Evolutionary conservation across 2,888 invertebrate genomes (phyloP).

Genomic region (Volucella inanis): DNA sequence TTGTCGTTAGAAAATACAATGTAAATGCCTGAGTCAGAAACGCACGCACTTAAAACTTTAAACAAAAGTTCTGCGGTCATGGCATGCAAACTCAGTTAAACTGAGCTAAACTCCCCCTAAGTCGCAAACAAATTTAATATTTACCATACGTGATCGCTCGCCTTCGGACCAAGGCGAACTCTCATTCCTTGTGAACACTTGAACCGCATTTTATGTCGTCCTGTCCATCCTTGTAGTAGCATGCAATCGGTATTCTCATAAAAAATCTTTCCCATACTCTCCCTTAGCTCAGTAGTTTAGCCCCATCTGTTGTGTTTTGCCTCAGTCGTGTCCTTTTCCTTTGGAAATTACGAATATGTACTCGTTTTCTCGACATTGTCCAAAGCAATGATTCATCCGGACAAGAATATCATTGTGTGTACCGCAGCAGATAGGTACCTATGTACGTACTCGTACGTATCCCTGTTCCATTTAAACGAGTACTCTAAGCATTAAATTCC

Average conservation of each 20-base stretch:
- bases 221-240: conserved; percentile 63
- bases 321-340: neutral
- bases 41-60: conserved; percentile 62
- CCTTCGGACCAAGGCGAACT: conserved; percentile 31
- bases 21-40: conserved; percentile 44
- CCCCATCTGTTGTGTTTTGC: conserved; percentile 1
- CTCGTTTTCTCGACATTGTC: conserved; percentile 55
- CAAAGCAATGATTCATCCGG: conserved; percentile 68
- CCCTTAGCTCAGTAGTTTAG: neutral
- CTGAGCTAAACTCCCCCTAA: conserved; percentile 18
- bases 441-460: neutral
- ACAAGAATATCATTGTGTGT: conserved; percentile 61
- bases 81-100: conserved; percentile 58
- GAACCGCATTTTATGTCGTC: conserved; percentile 66
- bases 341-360: neutral
- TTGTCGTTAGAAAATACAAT: neutral
- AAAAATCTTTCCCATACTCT: conserved; percentile 34
- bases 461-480: conserved; percentile 51
- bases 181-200: conserved; percentile 26
- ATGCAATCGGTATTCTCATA: conserved; percentile 66
- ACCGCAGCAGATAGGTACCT: too few relatives aligned
- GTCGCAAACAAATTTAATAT: conserved; percentile 71
- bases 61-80: conserved; percentile 29
- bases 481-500: conserved; percentile 45
- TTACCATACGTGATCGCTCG: conserved; percentile 68